Evolutionary conservation across 2,888 invertebrate species (phyloP).

Genomic region (Oscheius myriophilus): DNA sequence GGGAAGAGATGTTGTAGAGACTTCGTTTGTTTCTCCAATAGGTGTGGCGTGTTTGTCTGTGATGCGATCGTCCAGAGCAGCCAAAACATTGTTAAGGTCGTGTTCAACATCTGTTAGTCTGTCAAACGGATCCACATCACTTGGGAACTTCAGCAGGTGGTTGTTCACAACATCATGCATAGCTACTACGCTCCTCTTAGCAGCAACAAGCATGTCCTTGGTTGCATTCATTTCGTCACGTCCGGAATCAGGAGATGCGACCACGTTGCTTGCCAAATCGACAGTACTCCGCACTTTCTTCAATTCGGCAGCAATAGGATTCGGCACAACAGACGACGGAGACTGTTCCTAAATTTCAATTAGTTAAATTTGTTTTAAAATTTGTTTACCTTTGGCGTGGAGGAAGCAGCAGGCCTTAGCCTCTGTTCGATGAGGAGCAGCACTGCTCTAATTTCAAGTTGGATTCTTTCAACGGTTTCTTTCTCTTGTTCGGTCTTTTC

Average conservation of each 20-base stretch:
- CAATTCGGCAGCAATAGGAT: slow-evolving; percentile 9
- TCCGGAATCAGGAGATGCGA: not conserved
- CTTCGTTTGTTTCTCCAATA: slow-evolving; percentile 16
- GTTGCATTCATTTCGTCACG: slow-evolving; percentile 3
- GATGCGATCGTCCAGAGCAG: slow-evolving; percentile 19
- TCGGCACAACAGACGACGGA: not conserved
- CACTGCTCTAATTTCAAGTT: slow-evolving; percentile 6
- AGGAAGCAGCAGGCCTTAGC: slow-evolving; percentile 2
- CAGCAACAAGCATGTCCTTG: slow-evolving; percentile 9
- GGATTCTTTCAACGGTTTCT: slow-evolving; percentile 2
- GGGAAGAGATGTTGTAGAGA: slow-evolving; percentile 22
- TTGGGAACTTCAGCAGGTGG: not conserved
- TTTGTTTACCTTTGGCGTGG: slow-evolving; percentile 8
- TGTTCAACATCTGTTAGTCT: slow-evolving; percentile 17
- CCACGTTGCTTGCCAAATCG: slow-evolving; percentile 19
- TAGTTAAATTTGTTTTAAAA: not conserved
- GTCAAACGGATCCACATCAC: slow-evolving; percentile 9
- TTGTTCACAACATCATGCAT: slow-evolving; percentile 8
- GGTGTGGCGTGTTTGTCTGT: slow-evolving; percentile 19
- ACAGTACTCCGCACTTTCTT: slow-evolving; percentile 5
- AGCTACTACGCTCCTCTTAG: slow-evolving; percentile 1
- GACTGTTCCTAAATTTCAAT: not conserved
- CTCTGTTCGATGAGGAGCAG: slow-evolving; percentile 14
- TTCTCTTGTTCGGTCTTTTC: slow-evolving; percentile 6
- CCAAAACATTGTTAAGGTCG: slow-evolving; percentile 13